Evolutionary conservation across 2,113 vertebrate species (phyloP).

Genomic region (Nothobranchius furzeri): DNA sequence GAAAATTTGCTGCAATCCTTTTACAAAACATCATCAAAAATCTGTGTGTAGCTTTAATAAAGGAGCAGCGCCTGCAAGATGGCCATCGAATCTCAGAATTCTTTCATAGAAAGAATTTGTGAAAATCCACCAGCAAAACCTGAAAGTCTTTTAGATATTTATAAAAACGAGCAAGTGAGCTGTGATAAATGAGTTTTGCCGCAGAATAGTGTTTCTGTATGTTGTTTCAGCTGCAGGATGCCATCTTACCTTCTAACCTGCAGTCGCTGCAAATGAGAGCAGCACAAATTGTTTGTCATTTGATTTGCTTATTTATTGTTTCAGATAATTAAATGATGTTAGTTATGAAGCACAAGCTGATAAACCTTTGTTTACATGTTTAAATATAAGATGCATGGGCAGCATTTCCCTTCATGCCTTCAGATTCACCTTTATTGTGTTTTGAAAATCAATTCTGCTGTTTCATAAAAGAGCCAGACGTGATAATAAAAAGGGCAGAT

Average conservation of each 20-base stretch:
- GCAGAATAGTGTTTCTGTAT: not conserved
- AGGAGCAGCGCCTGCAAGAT: not conserved
- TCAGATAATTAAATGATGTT: not conserved
- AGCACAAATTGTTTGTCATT: no score
- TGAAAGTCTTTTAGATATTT: not conserved
- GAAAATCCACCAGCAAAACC: not conserved
- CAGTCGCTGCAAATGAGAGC: no score
- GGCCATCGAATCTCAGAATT: not conserved
- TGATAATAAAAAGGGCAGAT: conserved; percentile 65
- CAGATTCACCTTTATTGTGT: conserved; percentile 34
- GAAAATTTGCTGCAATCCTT: not conserved
- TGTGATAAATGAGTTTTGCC: not conserved
- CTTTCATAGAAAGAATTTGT: not conserved
- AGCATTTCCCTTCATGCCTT: conserved; percentile 29
- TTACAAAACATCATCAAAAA: not conserved
- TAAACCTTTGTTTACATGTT: conserved; percentile 7
- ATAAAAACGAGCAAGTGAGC: not conserved
- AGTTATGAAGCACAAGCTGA: not conserved
- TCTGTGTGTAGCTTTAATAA: not conserved
- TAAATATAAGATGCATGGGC: conserved; percentile 18
- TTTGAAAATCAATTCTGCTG: conserved; percentile 65
- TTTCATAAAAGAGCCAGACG: conserved; percentile 57
- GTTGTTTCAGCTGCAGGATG: not conserved
- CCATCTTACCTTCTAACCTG: no score
- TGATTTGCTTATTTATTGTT: not conserved